Conservation (phyloP, 2,888 invertebrate genomes). For the Gordius sp. region DNA sequence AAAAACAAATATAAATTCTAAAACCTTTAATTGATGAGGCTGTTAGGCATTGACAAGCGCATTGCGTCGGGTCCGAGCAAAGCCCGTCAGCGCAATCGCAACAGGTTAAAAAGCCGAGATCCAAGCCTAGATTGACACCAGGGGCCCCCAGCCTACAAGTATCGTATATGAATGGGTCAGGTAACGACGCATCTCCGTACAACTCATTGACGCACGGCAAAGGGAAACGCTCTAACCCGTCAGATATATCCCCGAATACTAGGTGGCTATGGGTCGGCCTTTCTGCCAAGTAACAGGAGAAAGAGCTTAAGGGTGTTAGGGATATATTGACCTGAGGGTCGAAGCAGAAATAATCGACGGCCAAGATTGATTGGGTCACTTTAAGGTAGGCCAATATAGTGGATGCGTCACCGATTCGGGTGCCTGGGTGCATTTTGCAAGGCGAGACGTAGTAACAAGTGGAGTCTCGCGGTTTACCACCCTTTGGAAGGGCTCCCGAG, state of each 20-base stretch:
- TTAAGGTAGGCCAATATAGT: no score
- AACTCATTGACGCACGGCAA: not conserved
- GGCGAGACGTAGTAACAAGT: no score
- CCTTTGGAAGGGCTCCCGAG: no score
- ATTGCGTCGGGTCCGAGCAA: not conserved
- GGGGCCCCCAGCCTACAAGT: not conserved
- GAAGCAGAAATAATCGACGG: not conserved
- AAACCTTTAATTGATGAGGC: not conserved
- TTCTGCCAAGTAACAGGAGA: no score
- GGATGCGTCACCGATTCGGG: no score
- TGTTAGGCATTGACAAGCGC: not conserved
- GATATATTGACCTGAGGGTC: not conserved
- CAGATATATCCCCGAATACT: not conserved
- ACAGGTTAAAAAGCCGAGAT: not conserved
- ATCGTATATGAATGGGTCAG: not conserved
- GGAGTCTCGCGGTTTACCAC: no score
- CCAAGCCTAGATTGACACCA: not conserved
- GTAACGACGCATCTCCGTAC: not conserved
- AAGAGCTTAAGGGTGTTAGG: no score
- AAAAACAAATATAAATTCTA: no score
- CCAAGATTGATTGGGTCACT: no score
- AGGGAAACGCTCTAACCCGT: not conserved
- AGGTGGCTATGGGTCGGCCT: no score
- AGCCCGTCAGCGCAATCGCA: slow-evolving; percentile 2
- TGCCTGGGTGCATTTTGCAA: no score